phyloP scores from a whole-genome alignment of 1,140 invertebrate genomes.

The Drosophila littoralis region DNA sequence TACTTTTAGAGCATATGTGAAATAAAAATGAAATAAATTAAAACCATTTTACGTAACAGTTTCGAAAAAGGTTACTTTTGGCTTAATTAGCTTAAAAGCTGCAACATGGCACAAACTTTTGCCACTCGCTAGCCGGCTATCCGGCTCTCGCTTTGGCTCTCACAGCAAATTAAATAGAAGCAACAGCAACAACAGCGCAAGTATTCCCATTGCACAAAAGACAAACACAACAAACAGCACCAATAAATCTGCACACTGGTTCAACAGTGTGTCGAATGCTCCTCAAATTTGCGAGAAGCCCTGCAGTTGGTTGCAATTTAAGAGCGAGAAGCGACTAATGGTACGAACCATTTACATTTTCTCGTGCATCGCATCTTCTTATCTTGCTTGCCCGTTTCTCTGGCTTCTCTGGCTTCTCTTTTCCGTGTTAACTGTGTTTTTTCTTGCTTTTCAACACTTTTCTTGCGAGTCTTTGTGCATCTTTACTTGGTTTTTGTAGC shows the following conservation, averaged over 20 bases:
- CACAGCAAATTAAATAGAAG: conserved; percentile 1
- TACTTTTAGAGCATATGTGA: not conserved
- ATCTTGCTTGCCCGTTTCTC: no score
- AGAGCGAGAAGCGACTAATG: not conserved
- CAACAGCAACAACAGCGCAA: conserved; percentile 33
- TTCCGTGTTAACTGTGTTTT: no score
- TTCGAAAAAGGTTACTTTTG: conserved; percentile 36
- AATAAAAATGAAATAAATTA: conserved; percentile 8
- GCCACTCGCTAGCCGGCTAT: not conserved
- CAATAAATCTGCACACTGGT: conserved; percentile 12
- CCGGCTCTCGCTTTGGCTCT: not conserved
- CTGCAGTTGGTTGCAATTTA: no score
- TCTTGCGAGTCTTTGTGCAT: no score
- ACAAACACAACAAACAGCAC: conserved; percentile 47
- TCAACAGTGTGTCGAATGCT: not conserved
- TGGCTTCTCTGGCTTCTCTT: no score
- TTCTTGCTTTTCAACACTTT: no score
- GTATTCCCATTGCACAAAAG: conserved; percentile 47
- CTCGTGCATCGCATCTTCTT: no score
- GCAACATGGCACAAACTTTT: conserved; percentile 37
- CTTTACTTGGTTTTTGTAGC: no score
- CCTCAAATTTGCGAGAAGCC: not conserved
- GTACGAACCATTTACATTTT: no score
- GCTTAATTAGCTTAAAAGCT: conserved; percentile 61
- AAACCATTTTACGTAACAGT: conserved; percentile 38